Conservation (phyloP, 2,113 vertebrate species). For the Triplophysa tibetana region DNA sequence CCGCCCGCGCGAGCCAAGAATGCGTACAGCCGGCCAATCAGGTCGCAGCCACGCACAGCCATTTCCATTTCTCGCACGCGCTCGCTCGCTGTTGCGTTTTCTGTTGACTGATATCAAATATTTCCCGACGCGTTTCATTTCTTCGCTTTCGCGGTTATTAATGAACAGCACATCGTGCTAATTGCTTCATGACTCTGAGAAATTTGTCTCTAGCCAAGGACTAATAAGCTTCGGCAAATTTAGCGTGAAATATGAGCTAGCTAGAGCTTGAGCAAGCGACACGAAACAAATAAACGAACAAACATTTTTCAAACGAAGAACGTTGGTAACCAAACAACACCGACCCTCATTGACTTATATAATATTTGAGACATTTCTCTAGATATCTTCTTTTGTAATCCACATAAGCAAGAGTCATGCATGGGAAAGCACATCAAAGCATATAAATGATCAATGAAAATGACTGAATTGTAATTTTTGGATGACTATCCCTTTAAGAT, state of each 20-base stretch:
- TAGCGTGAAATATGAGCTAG: background rate
- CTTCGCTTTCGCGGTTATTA: conserved; percentile 14
- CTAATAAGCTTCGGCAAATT: conserved; percentile 1
- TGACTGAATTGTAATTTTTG: too few relatives aligned
- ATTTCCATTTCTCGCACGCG: conserved; percentile 19
- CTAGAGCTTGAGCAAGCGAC: background rate
- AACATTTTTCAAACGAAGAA: background rate
- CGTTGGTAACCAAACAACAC: too few relatives aligned
- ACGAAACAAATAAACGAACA: background rate
- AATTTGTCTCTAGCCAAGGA: background rate
- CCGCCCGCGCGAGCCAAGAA: background rate
- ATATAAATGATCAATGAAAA: too few relatives aligned
- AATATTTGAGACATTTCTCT: too few relatives aligned
- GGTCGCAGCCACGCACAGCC: background rate
- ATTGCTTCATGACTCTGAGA: conserved; percentile 28
- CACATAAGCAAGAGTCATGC: too few relatives aligned
- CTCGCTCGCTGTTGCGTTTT: background rate
- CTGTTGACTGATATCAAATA: conserved; percentile 14
- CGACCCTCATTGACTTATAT: too few relatives aligned
- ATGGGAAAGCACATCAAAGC: too few relatives aligned
- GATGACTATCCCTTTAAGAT: too few relatives aligned
- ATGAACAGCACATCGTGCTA: background rate
- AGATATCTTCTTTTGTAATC: too few relatives aligned
- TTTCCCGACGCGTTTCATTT: conserved; percentile 7
- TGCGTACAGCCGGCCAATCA: background rate